phyloP scores from a whole-genome alignment of 2,797 vertebrate genomes.

The Cichlasoma orientale region DNA sequence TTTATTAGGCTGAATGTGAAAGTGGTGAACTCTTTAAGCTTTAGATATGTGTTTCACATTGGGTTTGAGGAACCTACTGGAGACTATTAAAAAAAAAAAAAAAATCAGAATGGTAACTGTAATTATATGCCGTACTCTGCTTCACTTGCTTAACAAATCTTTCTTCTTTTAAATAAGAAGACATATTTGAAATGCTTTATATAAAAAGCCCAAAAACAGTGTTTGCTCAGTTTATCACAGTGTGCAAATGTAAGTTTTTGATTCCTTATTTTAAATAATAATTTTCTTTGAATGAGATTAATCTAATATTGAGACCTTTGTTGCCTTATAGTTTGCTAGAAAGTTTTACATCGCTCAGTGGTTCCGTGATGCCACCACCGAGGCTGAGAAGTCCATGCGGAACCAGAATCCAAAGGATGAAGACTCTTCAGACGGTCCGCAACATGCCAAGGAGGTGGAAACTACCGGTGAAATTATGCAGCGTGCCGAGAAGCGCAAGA shows the following conservation, averaged over 20 bases:
- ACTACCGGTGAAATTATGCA: slow-evolving; percentile 96
- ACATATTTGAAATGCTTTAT: not conserved
- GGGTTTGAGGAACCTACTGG: not conserved
- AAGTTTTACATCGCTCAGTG: slow-evolving; percentile 98
- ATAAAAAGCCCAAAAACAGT: not conserved
- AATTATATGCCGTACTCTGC: not conserved
- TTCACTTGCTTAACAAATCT: not conserved
- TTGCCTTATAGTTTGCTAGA: slow-evolving; percentile 87
- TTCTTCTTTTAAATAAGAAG: not conserved
- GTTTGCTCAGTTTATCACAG: not conserved
- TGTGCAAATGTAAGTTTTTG: not conserved
- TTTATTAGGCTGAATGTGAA: slow-evolving; percentile 5
- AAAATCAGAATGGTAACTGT: not conserved
- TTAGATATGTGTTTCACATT: not conserved
- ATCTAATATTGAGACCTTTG: not conserved
- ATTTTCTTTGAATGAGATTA: not conserved
- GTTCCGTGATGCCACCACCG: slow-evolving; percentile 95
- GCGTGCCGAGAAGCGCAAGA: slow-evolving; percentile 93
- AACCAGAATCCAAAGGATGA: slow-evolving; percentile 91
- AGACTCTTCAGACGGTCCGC: slow-evolving; percentile 91
- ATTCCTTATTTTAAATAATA: not conserved
- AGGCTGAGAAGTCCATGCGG: slow-evolving; percentile 97
- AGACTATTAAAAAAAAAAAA: not conserved
- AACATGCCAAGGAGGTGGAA: slow-evolving; percentile 94
- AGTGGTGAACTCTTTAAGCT: not conserved